Evolutionary conservation across 23 tunicate genomes (phyloP), one percentile per base, ranked within the genome.

Genomic region (Clavelina lepadiformis): DNA sequence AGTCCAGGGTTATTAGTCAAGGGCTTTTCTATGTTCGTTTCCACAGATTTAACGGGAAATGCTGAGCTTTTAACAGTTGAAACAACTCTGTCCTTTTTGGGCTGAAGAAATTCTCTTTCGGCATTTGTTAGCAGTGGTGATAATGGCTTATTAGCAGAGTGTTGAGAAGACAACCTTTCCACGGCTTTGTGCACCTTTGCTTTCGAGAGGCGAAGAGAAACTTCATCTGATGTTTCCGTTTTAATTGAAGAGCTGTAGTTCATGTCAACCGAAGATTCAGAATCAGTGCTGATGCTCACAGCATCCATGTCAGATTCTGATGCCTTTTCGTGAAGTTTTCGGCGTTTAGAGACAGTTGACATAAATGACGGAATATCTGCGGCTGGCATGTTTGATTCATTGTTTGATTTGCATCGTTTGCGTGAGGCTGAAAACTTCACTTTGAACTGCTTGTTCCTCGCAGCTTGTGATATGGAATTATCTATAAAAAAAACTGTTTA

Each of bases 371-470:
- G 49, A 15, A 15, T 11, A 28, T 36, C 50, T 13, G 19, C 68
- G 30, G 24, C 68, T 26, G 23, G 21, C 28, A 28, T 35, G 50
- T 8, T 63, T 8, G 28, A 35, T 15, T 63, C 68, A 30, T 37
- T 63, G 35, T 46, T 46, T 4, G 72, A 66, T 28, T 66, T 46
- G 35, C 57, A 66, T 3, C 72, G 72, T 28, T 66, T 66, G 19
- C 72, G 56, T 3, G 72, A 44, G 56, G 6, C 2, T 6, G 41
- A 22, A 5, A 44, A 22, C 35, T 66, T 66, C 34, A 28, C 13
- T 35, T 59, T 41, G 15, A 41, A 41, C 49, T 15, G 49, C 49
- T 41, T 41, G 49, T 41, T 15, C 49, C 15, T 41, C 13, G 49
- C 49, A 8, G 49, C 11, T 11, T 41, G 13, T 15, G 49, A 41